Base-by-base conservation (phyloP, 2,113 vertebrate genomes). In the Sigmodon hispidus region DNA sequence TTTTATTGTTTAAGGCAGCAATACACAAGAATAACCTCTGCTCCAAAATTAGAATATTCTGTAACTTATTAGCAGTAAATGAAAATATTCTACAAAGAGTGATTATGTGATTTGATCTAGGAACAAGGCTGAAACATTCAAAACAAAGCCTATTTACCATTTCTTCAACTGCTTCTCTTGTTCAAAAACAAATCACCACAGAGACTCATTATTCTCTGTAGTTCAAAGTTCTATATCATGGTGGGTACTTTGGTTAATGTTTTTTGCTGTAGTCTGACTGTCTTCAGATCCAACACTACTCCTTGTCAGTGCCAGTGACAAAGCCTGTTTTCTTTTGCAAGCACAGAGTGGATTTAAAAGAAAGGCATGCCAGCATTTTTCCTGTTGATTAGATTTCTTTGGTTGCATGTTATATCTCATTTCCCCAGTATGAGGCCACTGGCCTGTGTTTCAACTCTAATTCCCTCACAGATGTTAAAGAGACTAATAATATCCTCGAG, bases 381-480 rank as follows among this genome's bases (percentile, higher is more conserved):
- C 61, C 57, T 75, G 45, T 67, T 76, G 76, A 89, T 95, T 88
- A 91, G 31, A 85, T 95, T 96, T 84, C 91, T 97, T 89, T 91
- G 26, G 89, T 91, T 67, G 63, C 55, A 17, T 26, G 21, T 69
- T 90, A 29, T 94, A 70, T 87, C 93, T 96, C 57, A 45, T 84
- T 91, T 85, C 31, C 90, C 90, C 80, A 84, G 85, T 96, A 87
- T 63, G 88, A 95, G 94, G 87, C 75, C 94, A 63, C 48, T 90
- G 96, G 63, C 93, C 95, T 95, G 36, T 91, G 69, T 96, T 96
- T 93, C 94, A 93, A 92, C 90, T 96, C 75, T 73, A 97, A 97
- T 97, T 94, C 95, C 93, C 79, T 94, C 70, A 70, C 91, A 96
- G 91, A 93, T 97, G 95, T 95, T 96, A 96, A 94, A 83, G 93